phyloP scores from a whole-genome alignment of 2,797 vertebrate species.

The Sternarchorhynchus goeldii region DNA sequence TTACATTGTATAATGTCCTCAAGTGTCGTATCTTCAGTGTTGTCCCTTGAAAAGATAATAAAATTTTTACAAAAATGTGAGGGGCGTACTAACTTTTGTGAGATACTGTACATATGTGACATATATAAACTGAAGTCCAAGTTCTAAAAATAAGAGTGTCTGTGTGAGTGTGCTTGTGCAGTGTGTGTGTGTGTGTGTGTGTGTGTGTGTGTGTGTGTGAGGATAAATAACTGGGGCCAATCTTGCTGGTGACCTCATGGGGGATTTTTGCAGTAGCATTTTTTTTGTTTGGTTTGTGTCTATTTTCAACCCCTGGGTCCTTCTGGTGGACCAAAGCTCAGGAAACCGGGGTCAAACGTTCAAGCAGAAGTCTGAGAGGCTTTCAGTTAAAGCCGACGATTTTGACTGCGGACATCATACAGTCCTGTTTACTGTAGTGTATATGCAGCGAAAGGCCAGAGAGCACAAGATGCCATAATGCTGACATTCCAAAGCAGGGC shows the following conservation, averaged over 20 bases:
- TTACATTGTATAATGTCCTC: too few relatives aligned
- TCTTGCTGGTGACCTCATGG: conserved; percentile 49
- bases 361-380: conserved; percentile 46
- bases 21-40: too few relatives aligned
- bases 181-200: conserved; percentile 42
- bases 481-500: too few relatives aligned
- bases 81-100: too few relatives aligned
- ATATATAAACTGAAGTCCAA: too few relatives aligned
- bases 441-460: not conserved
- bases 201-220: conserved; percentile 29
- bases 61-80: too few relatives aligned
- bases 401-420: not conserved
- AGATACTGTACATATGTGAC: too few relatives aligned
- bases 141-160: not conserved
- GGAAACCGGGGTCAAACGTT: conserved; percentile 67
- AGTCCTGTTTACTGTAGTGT: not conserved
- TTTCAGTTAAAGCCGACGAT: conserved; percentile 32
- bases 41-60: too few relatives aligned
- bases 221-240: conserved; percentile 32
- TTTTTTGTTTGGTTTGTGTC: conserved; percentile 54
- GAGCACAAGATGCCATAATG: conserved; percentile 2
- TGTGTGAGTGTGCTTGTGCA: conserved; percentile 31
- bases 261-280: conserved; percentile 45
- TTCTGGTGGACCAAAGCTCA: conserved; percentile 63
- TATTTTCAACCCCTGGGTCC: conserved; percentile 69